Evolutionary conservation across 2,113 vertebrate genomes (phyloP), one percentile per base, ranked within the genome.

Genomic region (Edolisoma coerulescens): DNA sequence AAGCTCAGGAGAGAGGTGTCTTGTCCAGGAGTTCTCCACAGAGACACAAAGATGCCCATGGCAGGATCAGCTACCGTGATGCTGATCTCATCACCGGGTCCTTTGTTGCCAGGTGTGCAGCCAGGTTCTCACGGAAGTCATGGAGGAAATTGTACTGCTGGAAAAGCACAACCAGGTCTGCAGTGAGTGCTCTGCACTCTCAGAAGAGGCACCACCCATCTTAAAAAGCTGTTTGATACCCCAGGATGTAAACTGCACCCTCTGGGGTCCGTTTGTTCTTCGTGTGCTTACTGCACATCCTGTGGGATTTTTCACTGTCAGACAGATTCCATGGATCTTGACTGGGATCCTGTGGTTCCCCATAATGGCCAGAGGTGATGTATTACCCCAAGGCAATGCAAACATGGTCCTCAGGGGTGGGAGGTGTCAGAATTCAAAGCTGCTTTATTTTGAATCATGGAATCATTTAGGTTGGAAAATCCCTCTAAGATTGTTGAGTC

Each of bases 101-200:
- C 96, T 97, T 95, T 45, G 95, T 93, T 19, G 98, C 97, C n/a
- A 98, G 97, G 78, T 98, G 97, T 7, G 97, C 96, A 39, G 97
- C 64, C 63, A 98, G 96, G 41, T 94, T 98, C 52, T 99, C 98
- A 50, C 98, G 98, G 76, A 99, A 99, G 81, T 99, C 99, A 6
- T 99, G 99, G 57, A 99, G 98, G 88, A 98, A 99, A 96, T 99
- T 99, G 97, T 99, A 99, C 97, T 99, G 99, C 99, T 99, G 93
- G 19, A 91, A 97, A 94, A 84, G 78, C 65, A 93, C 67, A 93
- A 52, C 26, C 69, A 14, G 22, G 20, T 16, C 21, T 49, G 88
- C 16, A 11, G 9, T 84, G 37, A 85, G 67, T 1, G 28, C 49
- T 50, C 23, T 41, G 2, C 1, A 5, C 23, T 63, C 26, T 3